These are phyloP conservation scores for Musca vetustissima DNA, from an alignment of 1,140 invertebrate genomes.

Conservation along the genomic window DNA sequence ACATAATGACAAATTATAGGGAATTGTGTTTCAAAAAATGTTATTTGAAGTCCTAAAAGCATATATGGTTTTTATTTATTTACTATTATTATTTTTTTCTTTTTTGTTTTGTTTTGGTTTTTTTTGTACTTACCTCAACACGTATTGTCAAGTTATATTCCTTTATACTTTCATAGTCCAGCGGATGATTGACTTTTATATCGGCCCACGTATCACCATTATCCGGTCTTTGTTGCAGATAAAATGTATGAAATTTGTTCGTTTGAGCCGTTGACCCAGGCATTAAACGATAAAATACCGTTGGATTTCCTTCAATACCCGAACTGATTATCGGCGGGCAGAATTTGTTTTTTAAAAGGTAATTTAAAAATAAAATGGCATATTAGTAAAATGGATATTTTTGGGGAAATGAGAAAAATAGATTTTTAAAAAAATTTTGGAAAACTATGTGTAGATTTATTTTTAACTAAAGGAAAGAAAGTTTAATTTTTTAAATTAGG, in stretches of 20 bases:
- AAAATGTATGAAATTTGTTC: slow-evolving; percentile 94
- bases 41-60: no score
- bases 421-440: neutral
- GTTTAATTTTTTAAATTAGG: no score
- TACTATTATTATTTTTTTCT: neutral
- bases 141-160: slow-evolving; percentile 95
- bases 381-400: neutral
- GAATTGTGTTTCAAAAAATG: no score
- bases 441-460: no score
- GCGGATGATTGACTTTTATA: slow-evolving; percentile 92
- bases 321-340: slow-evolving; percentile 67
- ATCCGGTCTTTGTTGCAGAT: slow-evolving; percentile 88
- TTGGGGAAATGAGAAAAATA: no score
- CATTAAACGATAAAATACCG: slow-evolving; percentile 92
- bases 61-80: no score
- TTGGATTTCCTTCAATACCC: slow-evolving; percentile 93
- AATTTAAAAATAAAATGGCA: neutral
- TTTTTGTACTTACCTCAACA: slow-evolving; percentile 75
- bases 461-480: no score
- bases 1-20: no score
- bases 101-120: neutral
- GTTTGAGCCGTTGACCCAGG: slow-evolving; percentile 92
- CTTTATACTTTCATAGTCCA: slow-evolving; percentile 93
- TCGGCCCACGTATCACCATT: slow-evolving; percentile 91
- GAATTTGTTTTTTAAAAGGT: neutral